Conservation (phyloP, 2,888 invertebrate species). For the Pseudoips prasinana region DNA sequence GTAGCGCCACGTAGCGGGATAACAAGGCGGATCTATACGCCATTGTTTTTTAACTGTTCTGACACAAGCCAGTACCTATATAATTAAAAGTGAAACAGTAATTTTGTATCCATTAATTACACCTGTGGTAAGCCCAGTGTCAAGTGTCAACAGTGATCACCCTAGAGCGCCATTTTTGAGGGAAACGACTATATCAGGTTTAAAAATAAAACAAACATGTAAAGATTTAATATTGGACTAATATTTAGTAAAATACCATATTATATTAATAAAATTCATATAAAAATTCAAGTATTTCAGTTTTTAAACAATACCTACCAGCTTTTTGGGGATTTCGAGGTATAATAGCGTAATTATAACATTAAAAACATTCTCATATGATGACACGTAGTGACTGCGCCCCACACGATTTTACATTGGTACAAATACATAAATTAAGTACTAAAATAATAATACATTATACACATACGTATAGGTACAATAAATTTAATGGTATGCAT, state of each 20-base stretch:
- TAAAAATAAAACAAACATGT: constrained; percentile 62
- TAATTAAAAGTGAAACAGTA: too few species aligned
- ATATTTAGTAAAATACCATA: constrained; percentile 81
- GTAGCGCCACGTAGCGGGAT: too few species aligned
- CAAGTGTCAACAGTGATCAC: too few species aligned
- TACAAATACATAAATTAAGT: constrained; percentile 26
- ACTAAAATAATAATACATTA: constrained; percentile 24
- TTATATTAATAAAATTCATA: constrained; percentile 80
- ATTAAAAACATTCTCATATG: constrained; percentile 13
- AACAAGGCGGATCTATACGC: too few species aligned
- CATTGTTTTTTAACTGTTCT: too few species aligned
- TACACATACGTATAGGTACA: too few species aligned
- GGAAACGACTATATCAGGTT: too few species aligned
- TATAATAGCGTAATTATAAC: constrained; percentile 6
- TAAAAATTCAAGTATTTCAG: constrained; percentile 78
- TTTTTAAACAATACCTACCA: constrained; percentile 73
- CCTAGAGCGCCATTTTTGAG: too few species aligned
- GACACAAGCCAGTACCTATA: too few species aligned
- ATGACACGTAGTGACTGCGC: constrained; percentile 17
- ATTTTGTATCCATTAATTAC: too few species aligned
- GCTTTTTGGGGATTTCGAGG: constrained; percentile 25
- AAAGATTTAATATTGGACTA: constrained; percentile 80
- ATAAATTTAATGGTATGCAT: too few species aligned
- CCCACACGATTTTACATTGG: constrained; percentile 17
- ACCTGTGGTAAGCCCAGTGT: too few species aligned